Base-by-base conservation (phyloP, 1,140 invertebrate genomes). In the Atta colombica region DNA sequence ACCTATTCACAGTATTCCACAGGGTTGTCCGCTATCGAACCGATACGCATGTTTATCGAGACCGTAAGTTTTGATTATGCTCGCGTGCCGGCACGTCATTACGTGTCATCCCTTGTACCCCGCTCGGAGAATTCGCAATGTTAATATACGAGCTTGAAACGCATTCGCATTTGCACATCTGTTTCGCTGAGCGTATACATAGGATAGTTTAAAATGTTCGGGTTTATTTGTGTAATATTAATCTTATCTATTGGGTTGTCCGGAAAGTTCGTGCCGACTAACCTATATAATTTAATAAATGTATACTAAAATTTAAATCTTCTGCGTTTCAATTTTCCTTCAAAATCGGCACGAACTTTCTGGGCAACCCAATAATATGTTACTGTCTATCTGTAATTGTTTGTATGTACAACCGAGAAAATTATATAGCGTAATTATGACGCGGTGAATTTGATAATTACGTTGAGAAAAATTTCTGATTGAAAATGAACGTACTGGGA, bases 21-120 rank as follows among this genome's bases (percentile, higher is more conserved):
- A 65, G 58, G 28, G 21, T 51, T n/a, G 51, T 21, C 51, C 86
- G 49, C 25, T 68, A 58, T 80, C 77, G 86, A 88, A 74, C 71
- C 63, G 69, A 55, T 89, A 74, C 61, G 61, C 77, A 69, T 49
- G 71, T 85, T 91, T 90, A 91, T 90, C 89, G 77, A 63, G 3
- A 4, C 45, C 58, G 49, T 92, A 92, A 92, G 92, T 93, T 93
- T 93, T 93, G 93, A 93, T 94, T 93, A 90, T 75, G 84, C 78
- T 92, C 86, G 87, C 92, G 89, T 93, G 92, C 66, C 61, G 14
- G 7, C 28, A 16, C 75, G 69, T 78, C 88, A 80, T 91, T 90
- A 90, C 66, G 49, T 63, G 58, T 74, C 71, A 49, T 55, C 65
- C 25, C 55, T 66, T n/a, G 45, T 55, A 39, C 16, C 21, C 6